Base-by-base conservation (phyloP, 2,888 invertebrate species). In the Congeria kusceri region DNA sequence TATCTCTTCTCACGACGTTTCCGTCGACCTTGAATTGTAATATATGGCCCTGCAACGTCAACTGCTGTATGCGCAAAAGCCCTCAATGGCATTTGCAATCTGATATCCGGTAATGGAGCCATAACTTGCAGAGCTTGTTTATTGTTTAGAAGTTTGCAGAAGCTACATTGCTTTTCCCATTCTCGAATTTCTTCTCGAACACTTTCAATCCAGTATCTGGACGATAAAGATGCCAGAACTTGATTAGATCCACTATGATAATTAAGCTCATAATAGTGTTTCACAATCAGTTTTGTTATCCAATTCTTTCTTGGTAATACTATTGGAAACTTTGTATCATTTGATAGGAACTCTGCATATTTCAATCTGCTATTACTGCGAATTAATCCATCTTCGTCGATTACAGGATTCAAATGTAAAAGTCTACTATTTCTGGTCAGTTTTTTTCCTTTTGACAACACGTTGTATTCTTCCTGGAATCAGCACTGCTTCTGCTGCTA, bases 1-100 rank as follows among this genome's bases (percentile, higher is more conserved):
- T 49, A 65, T 15, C 65, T 2, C n/a, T 65, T 65, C 25, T 65
- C 23, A 11, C 65, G 25, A 3, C 68, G 32, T 20, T 68, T 73
- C 46, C 77, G 64, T 15, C 73, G 28, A 15, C 66, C 72, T 57
- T 77, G 66, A 28, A 47, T 46, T 3, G 75, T 75, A 20, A 64
- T 63, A 20, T 64, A 75, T 5, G 68, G 69, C 25, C 69, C 69
- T 9, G 46, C 58, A 58, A 39, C 68, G 39, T 75, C 68, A n/a
- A 69, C 63, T 2, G 63, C 68, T 3, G 5, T 3, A 3, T 49
- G 57, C 11, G 59, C 23, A 29, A 65, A 65, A 4, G 58, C 72
- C 18, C 57, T 32, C 58, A 65, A 58, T 23, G 59, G 59, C 46
- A 20, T 29, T 58, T 59, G 39, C 25, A 72, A 65, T 13, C 65